A percentile compares a stretch with the other conserved stretches of the same genome.
These are phyloP conservation scores for Pseudomyrmex concolor DNA, from an alignment of 1,140 invertebrate species.

Conservation along the genomic window DNA sequence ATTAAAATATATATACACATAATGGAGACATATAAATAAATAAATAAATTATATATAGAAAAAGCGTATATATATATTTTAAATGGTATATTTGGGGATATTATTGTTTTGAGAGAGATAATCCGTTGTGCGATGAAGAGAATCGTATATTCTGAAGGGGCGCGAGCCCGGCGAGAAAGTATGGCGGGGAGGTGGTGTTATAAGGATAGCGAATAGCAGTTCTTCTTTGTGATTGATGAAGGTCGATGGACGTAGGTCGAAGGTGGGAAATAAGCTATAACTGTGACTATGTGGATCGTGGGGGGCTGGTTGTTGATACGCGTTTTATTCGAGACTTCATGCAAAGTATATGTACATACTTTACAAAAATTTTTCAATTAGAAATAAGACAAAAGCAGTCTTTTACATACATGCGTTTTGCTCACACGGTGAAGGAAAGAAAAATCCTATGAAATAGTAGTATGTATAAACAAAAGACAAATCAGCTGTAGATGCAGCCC, in stretches of 20 bases:
- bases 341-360: background rate
- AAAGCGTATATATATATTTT: constrained; percentile 75
- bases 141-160: constrained; percentile 73
- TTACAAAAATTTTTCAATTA: background rate
- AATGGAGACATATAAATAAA: constrained; percentile 67
- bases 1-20: constrained; percentile 72
- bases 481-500: constrained; percentile 77
- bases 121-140: constrained; percentile 63
- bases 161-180: constrained; percentile 39
- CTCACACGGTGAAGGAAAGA: background rate
- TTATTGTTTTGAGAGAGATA: constrained; percentile 73
- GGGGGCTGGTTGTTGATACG: constrained; percentile 81
- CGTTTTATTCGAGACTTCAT: constrained; percentile 26
- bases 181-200: constrained; percentile 48
- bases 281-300: constrained; percentile 85
- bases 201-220: constrained; percentile 43
- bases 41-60: constrained; percentile 39
- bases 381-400: constrained; percentile 43
- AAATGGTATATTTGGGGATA: constrained; percentile 79
- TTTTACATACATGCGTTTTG: constrained; percentile 33
- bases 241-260: constrained; percentile 62
- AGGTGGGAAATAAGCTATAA: constrained; percentile 83
- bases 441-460: no score
- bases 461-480: constrained; percentile 10
- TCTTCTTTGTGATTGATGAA: constrained; percentile 50